Evolutionary conservation across 1,140 invertebrate species (phyloP).

Genomic region (Panulirus ornatus): DNA sequence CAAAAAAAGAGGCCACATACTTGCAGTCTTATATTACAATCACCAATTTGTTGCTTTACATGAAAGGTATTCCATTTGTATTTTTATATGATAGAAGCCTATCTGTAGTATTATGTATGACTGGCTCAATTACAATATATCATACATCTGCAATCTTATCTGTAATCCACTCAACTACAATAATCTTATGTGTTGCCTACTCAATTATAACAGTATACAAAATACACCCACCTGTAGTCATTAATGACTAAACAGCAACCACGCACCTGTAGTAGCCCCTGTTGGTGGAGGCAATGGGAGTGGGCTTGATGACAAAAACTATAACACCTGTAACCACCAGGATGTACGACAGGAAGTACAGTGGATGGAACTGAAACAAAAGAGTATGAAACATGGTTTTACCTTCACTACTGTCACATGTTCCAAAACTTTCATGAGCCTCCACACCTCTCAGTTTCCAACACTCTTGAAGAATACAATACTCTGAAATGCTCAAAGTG

Average conservation of each 20-base stretch:
- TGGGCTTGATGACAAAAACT: conserved; percentile 84
- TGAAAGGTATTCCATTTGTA: too few species aligned
- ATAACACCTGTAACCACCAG: conserved; percentile 88
- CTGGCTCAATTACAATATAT: too few species aligned
- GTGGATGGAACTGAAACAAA: conserved; percentile 85
- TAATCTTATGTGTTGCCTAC: too few species aligned
- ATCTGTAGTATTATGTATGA: too few species aligned
- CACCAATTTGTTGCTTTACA: neutral
- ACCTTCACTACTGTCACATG: neutral
- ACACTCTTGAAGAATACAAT: neutral
- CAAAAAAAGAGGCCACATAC: too few species aligned
- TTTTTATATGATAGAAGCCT: too few species aligned
- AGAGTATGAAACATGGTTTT: conserved; percentile 35
- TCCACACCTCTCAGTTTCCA: neutral
- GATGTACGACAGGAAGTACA: conserved; percentile 88
- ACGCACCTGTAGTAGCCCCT: conserved; percentile 74
- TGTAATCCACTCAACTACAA: too few species aligned
- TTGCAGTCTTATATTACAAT: neutral
- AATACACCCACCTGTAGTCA: too few species aligned
- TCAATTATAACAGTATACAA: too few species aligned
- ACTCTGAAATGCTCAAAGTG: too few species aligned
- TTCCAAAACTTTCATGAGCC: neutral
- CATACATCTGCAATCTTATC: too few species aligned
- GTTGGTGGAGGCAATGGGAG: conserved; percentile 78
- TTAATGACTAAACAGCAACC: too few species aligned